phyloP scores from a whole-genome alignment of 2,888 invertebrate species.

The Thereva nobilitata region DNA sequence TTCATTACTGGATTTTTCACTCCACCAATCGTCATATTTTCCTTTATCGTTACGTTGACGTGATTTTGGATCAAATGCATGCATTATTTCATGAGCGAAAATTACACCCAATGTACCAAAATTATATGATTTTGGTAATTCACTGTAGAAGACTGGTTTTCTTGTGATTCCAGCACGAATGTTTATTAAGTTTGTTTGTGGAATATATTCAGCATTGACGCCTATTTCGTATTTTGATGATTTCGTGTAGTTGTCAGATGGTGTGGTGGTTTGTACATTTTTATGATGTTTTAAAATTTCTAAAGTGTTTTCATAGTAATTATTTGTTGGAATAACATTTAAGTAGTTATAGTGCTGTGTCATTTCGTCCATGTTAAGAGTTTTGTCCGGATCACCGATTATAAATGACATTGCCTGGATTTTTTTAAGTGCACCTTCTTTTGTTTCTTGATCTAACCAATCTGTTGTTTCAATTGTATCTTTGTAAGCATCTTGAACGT shows the following conservation, averaged over 20 bases:
- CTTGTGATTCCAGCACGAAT: not conserved
- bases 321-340: not conserved
- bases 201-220: not conserved
- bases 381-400: not conserved
- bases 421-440: not conserved
- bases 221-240: not conserved
- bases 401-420: not conserved
- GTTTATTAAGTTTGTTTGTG: not conserved
- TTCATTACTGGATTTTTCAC: too few species aligned
- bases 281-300: not conserved
- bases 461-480: not conserved
- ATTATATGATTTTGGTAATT: slow-evolving; percentile 6
- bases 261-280: not conserved
- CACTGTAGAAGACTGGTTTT: not conserved
- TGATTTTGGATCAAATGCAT: not conserved
- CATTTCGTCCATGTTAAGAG: not conserved
- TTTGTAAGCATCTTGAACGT: not conserved
- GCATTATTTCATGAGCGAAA: slow-evolving; percentile 8
- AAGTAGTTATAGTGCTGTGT: not conserved
- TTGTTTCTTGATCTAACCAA: not conserved
- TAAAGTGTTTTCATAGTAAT: not conserved
- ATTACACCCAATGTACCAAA: not conserved
- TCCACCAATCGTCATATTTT: not conserved
- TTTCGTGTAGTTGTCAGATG: too few species aligned
- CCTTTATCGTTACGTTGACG: not conserved